phyloP scores from a whole-genome alignment of 2,797 vertebrate genomes.

The Serranus cabrilla region DNA sequence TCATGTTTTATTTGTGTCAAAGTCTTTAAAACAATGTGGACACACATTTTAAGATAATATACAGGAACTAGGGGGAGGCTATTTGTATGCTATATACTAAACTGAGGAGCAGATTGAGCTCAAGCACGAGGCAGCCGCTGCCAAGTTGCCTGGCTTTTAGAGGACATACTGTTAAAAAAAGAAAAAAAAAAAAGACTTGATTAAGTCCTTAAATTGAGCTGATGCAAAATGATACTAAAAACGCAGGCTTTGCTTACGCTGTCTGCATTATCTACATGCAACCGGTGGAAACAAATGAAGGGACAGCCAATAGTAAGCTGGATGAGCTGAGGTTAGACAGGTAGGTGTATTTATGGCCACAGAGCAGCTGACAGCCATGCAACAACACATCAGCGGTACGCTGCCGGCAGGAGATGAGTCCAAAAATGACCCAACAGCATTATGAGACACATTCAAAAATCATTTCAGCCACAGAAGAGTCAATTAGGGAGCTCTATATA shows the following conservation, averaged over 20 bases:
- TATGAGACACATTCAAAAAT: constrained; percentile 62
- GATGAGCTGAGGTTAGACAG: constrained; percentile 60
- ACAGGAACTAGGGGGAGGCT: constrained; percentile 74
- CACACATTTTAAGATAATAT: constrained; percentile 86
- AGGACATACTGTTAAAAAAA: constrained; percentile 47
- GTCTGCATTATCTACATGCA: constrained; percentile 50
- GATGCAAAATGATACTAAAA: constrained; percentile 66
- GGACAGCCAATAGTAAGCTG: constrained; percentile 47
- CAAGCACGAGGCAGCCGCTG: constrained; percentile 55
- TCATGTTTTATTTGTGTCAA: constrained; percentile 89
- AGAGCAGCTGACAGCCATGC: constrained; percentile 68
- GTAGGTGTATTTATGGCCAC: constrained; percentile 73
- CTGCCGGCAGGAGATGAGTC: constrained; percentile 53
- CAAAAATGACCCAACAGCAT: constrained; percentile 56
- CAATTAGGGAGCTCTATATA: constrained; percentile 57
- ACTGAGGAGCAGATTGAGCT: constrained; percentile 74
- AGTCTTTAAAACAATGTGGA: constrained; percentile 86
- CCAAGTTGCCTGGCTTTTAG: constrained; percentile 66
- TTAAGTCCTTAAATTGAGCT: constrained; percentile 64
- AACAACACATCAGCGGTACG: constrained; percentile 60
- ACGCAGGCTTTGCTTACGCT: constrained; percentile 57
- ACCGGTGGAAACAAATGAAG: constrained; percentile 53
- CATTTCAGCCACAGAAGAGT: constrained; percentile 59
- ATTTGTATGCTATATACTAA: constrained; percentile 83
- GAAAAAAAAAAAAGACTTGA: constrained; percentile 40